These are phyloP conservation scores for Rachycentron canadum DNA, from an alignment of 2,797 vertebrate species.

Conservation along the genomic window DNA sequence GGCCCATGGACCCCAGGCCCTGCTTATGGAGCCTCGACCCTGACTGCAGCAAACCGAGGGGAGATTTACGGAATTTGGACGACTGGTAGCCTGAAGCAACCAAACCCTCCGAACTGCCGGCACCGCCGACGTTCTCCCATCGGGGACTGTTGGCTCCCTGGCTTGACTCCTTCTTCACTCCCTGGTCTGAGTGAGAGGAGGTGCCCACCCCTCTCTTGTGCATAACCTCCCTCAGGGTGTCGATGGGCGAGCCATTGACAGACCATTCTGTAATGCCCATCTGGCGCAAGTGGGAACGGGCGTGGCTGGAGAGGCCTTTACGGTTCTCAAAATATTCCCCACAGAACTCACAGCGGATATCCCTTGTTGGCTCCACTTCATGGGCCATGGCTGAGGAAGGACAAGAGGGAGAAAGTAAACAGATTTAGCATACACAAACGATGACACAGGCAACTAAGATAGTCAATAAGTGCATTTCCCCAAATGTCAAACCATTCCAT, in stretches of 20 bases:
- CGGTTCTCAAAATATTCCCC: conserved; percentile 90
- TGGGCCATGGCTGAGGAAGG: conserved; percentile 82
- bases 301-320: conserved; percentile 89
- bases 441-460: neutral
- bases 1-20: conserved; percentile 70
- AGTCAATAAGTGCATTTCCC: neutral
- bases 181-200: conserved; percentile 83
- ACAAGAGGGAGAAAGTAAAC: conserved; percentile 7
- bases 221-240: conserved; percentile 92
- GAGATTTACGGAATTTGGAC: conserved; percentile 80
- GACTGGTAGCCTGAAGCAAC: conserved; percentile 70
- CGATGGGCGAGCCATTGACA: conserved; percentile 91
- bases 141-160: conserved; percentile 72
- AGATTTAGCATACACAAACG: neutral
- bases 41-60: conserved; percentile 81
- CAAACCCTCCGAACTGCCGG: conserved; percentile 70
- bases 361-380: conserved; percentile 90
- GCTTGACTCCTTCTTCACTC: conserved; percentile 89
- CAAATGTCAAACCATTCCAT: neutral
- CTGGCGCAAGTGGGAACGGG: conserved; percentile 88
- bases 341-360: conserved; percentile 91
- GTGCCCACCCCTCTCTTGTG: conserved; percentile 86
- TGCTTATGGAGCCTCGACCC: conserved; percentile 81
- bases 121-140: conserved; percentile 67
- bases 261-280: conserved; percentile 90